Evolutionary conservation across 1,140 invertebrate species (phyloP), one percentile per base, ranked within the genome.

Genomic region (Leucophenga varia): DNA sequence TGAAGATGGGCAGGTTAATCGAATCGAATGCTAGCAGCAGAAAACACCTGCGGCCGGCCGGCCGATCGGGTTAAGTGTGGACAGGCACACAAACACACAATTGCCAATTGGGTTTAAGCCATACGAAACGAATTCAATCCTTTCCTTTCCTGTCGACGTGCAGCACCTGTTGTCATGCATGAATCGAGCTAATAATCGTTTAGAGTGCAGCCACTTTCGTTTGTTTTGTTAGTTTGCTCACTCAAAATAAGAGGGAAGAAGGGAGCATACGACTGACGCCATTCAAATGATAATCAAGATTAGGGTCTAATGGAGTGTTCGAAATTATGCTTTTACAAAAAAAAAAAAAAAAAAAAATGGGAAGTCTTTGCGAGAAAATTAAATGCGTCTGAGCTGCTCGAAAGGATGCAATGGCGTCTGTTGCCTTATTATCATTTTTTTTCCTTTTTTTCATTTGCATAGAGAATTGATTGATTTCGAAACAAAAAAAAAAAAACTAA

Each of bases 121-220:
- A n/a, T n/a, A n/a, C n/a, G n/a, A n/a, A n/a, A n/a, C n/a, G n/a
- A n/a, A n/a, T n/a, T n/a, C 59, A 64, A 69, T 61, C 64, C 64
- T 69, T 64, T 67, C 50, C 19, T 36, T 36, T 2, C 9, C 7
- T 17, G 59, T 30, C 25, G 22, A 58, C 64, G 64, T 68, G 64
- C 55, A 53, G 55, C 64, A 68, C 64, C 64, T 68, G 64, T 68
- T 68, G 64, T 68, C 58, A 59, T 57, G 42, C 35, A 7, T 3
- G 12, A 16, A 25, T 10, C 16, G 13, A 17, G 13, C 17, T 5
- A 3, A 17, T 37, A 7, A 30, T 28, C 9, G 35, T 48, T 60
- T 55, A 60, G 48, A 58, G 61, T 39, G 19, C 17, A 48, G 59
- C 59, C 58, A 67, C 61, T 61, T 58, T 17, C 57, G 37, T 30